Percentiles rank a stretch among this genome's conserved stretches.
Conservation (phyloP, 2,888 invertebrate species). For the Meandrusa payeni region DNA sequence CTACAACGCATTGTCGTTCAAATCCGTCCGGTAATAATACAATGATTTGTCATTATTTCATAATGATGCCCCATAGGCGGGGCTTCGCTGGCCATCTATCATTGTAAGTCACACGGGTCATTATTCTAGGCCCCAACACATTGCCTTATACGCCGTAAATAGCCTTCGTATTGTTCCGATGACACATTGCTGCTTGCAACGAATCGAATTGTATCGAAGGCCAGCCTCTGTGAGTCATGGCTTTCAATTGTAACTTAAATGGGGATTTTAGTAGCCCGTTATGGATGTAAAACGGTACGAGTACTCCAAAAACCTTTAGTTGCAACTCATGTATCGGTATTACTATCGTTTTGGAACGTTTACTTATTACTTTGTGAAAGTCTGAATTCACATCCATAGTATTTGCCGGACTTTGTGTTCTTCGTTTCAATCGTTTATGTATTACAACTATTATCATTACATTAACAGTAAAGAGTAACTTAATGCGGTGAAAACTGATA, state of each 20-base stretch:
- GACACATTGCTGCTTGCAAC: constrained; percentile 39
- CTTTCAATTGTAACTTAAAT: constrained; percentile 37
- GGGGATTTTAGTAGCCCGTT: constrained; percentile 2
- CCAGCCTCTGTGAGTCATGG: constrained; percentile 30
- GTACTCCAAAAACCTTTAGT: constrained; percentile 3
- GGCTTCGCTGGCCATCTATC: constrained; percentile 44
- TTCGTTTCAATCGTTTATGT: too few species aligned
- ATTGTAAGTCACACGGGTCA: constrained; percentile 43
- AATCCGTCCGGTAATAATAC: constrained; percentile 40
- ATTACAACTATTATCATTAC: too few species aligned
- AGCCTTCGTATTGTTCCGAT: constrained; percentile 38
- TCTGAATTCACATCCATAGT: too few species aligned
- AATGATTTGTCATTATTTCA: constrained; percentile 60
- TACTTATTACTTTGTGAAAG: too few species aligned
- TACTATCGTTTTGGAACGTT: too few species aligned
- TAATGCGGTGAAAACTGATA: too few species aligned
- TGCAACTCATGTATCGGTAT: too few species aligned
- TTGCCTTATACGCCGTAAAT: constrained; percentile 37
- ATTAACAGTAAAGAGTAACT: too few species aligned
- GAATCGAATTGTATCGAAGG: constrained; percentile 32
- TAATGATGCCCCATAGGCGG: constrained; percentile 49
- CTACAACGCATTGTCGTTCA: constrained; percentile 2
- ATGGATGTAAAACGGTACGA: constrained; percentile 3
- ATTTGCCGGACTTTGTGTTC: too few species aligned
- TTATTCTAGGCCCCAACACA: constrained; percentile 25